A percentile compares a stretch with the other conserved stretches of the same genome.
These are phyloP conservation scores for Patella ulyssiponensis DNA, from an alignment of 2,888 invertebrate genomes.

Conservation along the genomic window DNA sequence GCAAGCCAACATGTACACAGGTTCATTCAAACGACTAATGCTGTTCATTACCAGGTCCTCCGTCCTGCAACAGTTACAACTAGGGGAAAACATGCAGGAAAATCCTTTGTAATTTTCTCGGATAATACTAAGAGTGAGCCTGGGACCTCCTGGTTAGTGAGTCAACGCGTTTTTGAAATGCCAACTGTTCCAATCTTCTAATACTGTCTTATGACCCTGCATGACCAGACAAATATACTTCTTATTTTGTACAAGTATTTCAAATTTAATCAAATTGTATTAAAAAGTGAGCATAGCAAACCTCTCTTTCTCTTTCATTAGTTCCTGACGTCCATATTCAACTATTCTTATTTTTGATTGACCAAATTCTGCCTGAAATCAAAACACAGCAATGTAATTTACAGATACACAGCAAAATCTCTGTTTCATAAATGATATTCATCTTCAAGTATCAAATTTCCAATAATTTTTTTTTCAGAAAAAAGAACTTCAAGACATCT, in stretches of 20 bases:
- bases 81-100: too few relatives aligned
- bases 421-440: too few relatives aligned
- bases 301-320: slow-evolving; percentile 61
- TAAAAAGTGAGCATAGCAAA: slow-evolving; percentile 30
- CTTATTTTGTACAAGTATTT: background rate
- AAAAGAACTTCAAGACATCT: background rate
- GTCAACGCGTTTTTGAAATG: too few relatives aligned
- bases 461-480: slow-evolving; percentile 6
- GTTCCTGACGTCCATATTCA: slow-evolving; percentile 54
- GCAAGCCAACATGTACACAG: too few relatives aligned
- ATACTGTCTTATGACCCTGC: background rate
- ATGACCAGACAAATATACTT: background rate
- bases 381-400: background rate
- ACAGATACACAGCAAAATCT: background rate
- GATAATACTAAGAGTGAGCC: too few relatives aligned
- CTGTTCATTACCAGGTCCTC: too few relatives aligned
- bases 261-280: slow-evolving; percentile 6
- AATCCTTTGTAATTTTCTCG: too few relatives aligned
- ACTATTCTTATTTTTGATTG: slow-evolving; percentile 63
- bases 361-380: slow-evolving; percentile 64
- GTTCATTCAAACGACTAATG: too few relatives aligned
- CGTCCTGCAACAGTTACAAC: too few relatives aligned
- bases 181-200: too few relatives aligned
- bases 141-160: too few relatives aligned
- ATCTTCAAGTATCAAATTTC: too few relatives aligned